Base-by-base conservation (phyloP, 23 tunicate species). In the Aplidium turbinatum region DNA sequence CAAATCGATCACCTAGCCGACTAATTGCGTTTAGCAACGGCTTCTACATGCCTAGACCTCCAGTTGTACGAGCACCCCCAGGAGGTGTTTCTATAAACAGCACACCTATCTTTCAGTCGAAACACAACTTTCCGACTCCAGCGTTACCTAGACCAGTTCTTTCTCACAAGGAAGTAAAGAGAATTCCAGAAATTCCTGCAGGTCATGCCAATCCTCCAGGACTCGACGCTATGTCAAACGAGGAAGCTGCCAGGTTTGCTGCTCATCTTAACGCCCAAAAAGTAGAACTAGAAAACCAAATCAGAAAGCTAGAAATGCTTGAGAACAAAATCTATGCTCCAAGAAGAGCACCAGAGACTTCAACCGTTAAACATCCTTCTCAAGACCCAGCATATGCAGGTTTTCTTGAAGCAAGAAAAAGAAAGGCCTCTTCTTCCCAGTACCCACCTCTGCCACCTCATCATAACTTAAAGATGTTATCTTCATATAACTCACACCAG, bases 261-360 rank as follows among this genome's bases (percentile, higher is more conserved):
- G 79, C 79, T 22, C 79, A 53, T 9, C 61, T 74, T 4, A 52
- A 74, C 36, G 79, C 38, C 16, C 79, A 74, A 33, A 58, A 74
- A 36, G 36, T 48, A 38, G 67, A 74, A 33, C 66, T 74, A 3
- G 65, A 74, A 23, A 34, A 74, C 68, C 57, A 53, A 21, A 74
- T 74, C 19, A 28, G 57, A 23, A 74, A 54, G 33, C 45, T 74
- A 24, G 57, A 74, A 74, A 68, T 32, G 9, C 30, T 74, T 28
- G 79, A 74, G 35, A 55, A 57, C 30, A 52, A 74, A 36, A 56
- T 74, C 5, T 54, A 74, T 6, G 42, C 68, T 1, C 47, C 47
- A 3, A 29, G 23, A 19, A 24, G 21, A 7, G 16, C 4, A 19
- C n/a, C 5, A 7, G n/a, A 68, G 38, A 26, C 53, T 16, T 27